Evolutionary conservation across 1,140 invertebrate genomes (phyloP).

Genomic region (Sycophaga agraensis): DNA sequence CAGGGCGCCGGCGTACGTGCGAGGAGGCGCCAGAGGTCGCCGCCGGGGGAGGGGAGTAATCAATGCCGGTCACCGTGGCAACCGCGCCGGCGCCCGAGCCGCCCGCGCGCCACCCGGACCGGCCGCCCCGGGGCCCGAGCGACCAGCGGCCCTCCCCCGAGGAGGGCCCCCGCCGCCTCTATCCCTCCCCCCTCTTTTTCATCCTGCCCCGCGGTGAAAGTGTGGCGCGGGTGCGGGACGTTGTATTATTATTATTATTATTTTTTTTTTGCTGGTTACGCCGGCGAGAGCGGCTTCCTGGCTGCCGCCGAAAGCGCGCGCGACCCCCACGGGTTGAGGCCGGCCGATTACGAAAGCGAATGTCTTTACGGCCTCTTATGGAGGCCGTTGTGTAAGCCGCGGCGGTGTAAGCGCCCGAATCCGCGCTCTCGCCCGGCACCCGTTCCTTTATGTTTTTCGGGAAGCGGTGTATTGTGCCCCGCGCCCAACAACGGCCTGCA

Average conservation of each 20-base stretch:
- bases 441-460: too few relatives aligned
- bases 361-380: too few relatives aligned
- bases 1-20: conserved; percentile 3
- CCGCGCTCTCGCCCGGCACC: too few relatives aligned
- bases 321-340: too few relatives aligned
- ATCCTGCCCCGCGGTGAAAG: background rate
- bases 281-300: too few relatives aligned
- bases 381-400: too few relatives aligned
- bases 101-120: conserved; percentile 52
- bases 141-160: background rate
- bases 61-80: conserved; percentile 56
- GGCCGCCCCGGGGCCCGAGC: conserved; percentile 38
- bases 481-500: too few relatives aligned
- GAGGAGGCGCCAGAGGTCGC: conserved; percentile 2
- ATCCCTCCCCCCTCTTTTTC: background rate
- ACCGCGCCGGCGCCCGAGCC: conserved; percentile 52
- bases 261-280: background rate
- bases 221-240: too few relatives aligned
- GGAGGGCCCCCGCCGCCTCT: background rate
- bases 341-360: too few relatives aligned
- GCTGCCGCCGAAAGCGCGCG: too few relatives aligned
- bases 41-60: conserved; percentile 43
- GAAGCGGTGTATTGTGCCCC: too few relatives aligned
- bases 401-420: too few relatives aligned
- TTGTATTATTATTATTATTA: background rate